phyloP scores from a whole-genome alignment of 53 echinoderm and acorn worm genomes.

The Echinometra lucunter region DNA sequence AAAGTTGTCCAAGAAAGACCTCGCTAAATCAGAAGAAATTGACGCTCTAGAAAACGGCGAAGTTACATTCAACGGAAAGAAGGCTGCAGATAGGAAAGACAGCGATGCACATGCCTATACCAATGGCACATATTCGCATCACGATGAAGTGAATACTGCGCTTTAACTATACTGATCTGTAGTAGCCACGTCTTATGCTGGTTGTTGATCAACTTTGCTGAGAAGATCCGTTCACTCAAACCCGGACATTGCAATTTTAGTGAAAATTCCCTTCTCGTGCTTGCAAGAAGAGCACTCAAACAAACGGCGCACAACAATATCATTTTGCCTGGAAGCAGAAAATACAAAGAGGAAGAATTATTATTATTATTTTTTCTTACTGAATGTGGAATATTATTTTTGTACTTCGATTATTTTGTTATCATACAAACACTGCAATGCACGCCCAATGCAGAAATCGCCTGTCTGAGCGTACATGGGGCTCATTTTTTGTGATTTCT shows the following conservation, averaged over 20 bases:
- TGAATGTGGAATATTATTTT: neutral
- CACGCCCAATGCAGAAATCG: neutral
- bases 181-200: neutral
- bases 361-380: neutral
- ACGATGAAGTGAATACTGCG: neutral
- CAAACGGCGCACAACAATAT: neutral
- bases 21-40: constrained; percentile 72
- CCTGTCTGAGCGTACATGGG: neutral
- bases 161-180: constrained; percentile 9
- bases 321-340: neutral
- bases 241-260: neutral
- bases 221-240: neutral
- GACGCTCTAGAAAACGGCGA: constrained; percentile 34
- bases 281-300: neutral
- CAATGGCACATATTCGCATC: constrained; percentile 8
- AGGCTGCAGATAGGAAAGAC: neutral
- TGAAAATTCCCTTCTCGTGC: neutral
- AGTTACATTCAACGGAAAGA: constrained; percentile 54
- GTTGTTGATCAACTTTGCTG: neutral
- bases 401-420: neutral
- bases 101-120: constrained; percentile 57
- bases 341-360: neutral
- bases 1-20: constrained; percentile 81
- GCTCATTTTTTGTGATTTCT: neutral
- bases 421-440: neutral